These are phyloP conservation scores for Thaumatotibia leucotreta DNA, from an alignment of 1,140 invertebrate genomes.

Conservation along the genomic window DNA sequence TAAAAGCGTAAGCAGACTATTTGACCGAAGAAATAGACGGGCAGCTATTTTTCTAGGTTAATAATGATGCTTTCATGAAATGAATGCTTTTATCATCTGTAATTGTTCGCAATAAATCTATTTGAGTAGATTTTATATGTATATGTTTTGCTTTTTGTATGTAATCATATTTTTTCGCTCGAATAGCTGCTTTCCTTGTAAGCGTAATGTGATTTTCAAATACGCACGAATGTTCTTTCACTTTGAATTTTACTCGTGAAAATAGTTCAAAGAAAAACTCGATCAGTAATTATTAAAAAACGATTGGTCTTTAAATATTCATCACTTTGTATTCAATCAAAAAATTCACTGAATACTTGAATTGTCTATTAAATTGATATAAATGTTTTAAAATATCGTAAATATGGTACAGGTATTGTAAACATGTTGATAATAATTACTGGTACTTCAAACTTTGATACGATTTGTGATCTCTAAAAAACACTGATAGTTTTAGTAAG, in stretches of 20 bases:
- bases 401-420: background rate
- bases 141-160: slow-evolving; percentile 10
- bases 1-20: background rate
- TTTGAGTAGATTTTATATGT: background rate
- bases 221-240: background rate
- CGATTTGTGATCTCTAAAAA: slow-evolving; percentile 50
- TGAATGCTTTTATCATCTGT: background rate
- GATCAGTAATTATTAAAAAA: background rate
- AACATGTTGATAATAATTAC: slow-evolving; percentile 22
- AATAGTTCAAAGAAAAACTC: background rate
- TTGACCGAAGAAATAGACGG: background rate
- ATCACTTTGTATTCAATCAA: too few relatives aligned
- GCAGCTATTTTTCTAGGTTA: background rate
- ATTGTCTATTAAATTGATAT: background rate
- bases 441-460: slow-evolving; percentile 27
- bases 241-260: background rate
- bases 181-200: slow-evolving; percentile 6
- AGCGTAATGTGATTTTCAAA: slow-evolving; percentile 8
- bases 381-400: background rate
- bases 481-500: slow-evolving; percentile 26
- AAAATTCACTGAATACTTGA: too few relatives aligned
- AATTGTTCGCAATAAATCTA: background rate
- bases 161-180: background rate
- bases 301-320: background rate
- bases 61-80: background rate